These are phyloP conservation scores for Denticeps clupeoides DNA, from an alignment of 2,797 vertebrate genomes.

Conservation along the genomic window DNA sequence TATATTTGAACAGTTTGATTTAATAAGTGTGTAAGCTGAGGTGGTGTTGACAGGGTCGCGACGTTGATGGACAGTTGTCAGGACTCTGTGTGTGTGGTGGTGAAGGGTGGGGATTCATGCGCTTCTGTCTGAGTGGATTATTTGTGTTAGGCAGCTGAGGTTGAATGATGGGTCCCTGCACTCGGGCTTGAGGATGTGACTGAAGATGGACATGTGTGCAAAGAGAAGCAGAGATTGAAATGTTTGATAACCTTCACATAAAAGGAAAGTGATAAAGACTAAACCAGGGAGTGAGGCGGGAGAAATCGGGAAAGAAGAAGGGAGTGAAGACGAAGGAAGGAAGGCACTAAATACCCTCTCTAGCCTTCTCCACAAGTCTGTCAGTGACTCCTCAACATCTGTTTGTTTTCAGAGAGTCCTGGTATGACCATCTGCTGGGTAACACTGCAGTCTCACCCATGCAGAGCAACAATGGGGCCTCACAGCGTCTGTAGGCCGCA, in stretches of 20 bases:
- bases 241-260: too few relatives aligned
- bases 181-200: slow-evolving; percentile 26
- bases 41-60: slow-evolving; percentile 43
- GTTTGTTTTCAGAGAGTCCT: slow-evolving; percentile 50
- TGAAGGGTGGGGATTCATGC: slow-evolving; percentile 40
- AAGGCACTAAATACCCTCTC: slow-evolving; percentile 19
- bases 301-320: neutral
- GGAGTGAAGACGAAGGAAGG: neutral
- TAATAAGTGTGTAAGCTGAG: slow-evolving; percentile 39
- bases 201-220: neutral
- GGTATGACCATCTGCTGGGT: slow-evolving; percentile 46
- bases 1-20: slow-evolving; percentile 54
- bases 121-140: slow-evolving; percentile 42
- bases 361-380: slow-evolving; percentile 35
- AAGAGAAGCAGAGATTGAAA: neutral
- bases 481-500: neutral
- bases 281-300: neutral
- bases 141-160: slow-evolving; percentile 50
- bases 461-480: slow-evolving; percentile 26
- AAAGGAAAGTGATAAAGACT: neutral
- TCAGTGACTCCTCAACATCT: slow-evolving; percentile 46
- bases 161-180: slow-evolving; percentile 48
- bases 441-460: slow-evolving; percentile 23
- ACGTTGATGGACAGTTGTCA: slow-evolving; percentile 54
- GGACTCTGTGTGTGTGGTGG: slow-evolving; percentile 11